These are phyloP conservation scores for Apoda limacodes DNA, from an alignment of 2,888 invertebrate genomes.

Conservation along the genomic window DNA sequence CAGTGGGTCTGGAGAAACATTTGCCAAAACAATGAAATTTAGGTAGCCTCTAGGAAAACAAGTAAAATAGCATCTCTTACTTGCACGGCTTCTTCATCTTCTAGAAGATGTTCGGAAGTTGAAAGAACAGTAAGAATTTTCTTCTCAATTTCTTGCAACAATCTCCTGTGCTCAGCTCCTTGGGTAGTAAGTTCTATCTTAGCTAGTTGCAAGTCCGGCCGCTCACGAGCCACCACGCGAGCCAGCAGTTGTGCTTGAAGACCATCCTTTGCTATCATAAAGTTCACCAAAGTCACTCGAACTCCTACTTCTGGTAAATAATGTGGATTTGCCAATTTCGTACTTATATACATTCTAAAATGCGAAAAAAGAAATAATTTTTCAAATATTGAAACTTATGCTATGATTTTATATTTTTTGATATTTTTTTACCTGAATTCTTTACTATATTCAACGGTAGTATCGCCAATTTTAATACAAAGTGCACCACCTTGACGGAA, in stretches of 20 bases:
- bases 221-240: conserved; percentile 90
- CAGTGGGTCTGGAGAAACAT: too few relatives aligned
- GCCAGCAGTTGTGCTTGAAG: conserved; percentile 90
- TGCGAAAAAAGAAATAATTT: too few relatives aligned
- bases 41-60: too few relatives aligned
- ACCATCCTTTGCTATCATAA: conserved; percentile 91
- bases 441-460: conserved; percentile 87
- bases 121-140: conserved; percentile 79
- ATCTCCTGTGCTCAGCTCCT: conserved; percentile 85
- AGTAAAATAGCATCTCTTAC: conserved; percentile 27
- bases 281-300: conserved; percentile 90
- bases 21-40: too few relatives aligned
- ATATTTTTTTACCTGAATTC: conserved; percentile 87
- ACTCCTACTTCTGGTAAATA: conserved; percentile 94
- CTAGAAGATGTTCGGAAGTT: conserved; percentile 71
- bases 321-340: conserved; percentile 93
- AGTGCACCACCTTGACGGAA: conserved; percentile 90
- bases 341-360: conserved; percentile 89
- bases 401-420: too few relatives aligned
- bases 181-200: conserved; percentile 90
- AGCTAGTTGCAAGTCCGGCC: conserved; percentile 92
- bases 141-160: conserved; percentile 89
- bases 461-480: conserved; percentile 92
- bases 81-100: conserved; percentile 92
- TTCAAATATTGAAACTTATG: too few relatives aligned